phyloP scores from a whole-genome alignment of 2,888 invertebrate species.

The Branchinecta sandiegonensis region DNA sequence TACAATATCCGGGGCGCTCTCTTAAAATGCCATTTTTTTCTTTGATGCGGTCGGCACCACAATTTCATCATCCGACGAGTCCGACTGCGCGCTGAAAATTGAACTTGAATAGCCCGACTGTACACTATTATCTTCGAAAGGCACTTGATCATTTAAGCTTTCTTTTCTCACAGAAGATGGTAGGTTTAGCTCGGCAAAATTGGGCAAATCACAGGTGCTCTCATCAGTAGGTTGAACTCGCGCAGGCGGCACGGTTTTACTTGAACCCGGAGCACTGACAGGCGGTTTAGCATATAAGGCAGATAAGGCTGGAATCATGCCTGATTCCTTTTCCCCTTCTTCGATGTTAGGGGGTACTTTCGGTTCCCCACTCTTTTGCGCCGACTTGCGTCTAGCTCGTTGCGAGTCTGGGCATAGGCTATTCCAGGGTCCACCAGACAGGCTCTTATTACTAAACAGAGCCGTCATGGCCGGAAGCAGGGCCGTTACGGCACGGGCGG shows the following conservation, averaged over 20 bases:
- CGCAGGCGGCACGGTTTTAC: neutral
- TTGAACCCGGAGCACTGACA: neutral
- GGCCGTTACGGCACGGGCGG: neutral
- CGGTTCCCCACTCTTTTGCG: neutral
- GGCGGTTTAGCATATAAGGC: neutral
- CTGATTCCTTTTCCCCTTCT: neutral
- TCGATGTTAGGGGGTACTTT: neutral
- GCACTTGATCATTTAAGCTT: too few species aligned
- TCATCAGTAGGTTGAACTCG: neutral
- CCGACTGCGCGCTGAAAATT: neutral
- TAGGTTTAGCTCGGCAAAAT: neutral
- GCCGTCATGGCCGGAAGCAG: neutral
- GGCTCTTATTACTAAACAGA: neutral
- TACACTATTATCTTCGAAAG: neutral
- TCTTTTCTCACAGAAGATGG: neutral
- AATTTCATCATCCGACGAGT: conserved; percentile 1
- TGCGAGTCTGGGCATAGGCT: too few species aligned
- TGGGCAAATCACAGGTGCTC: neutral
- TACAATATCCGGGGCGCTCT: too few species aligned
- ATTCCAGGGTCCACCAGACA: neutral
- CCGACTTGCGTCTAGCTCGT: neutral
- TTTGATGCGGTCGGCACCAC: conserved; percentile 4
- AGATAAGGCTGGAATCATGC: neutral
- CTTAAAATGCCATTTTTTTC: conserved; percentile 2
- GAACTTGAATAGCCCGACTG: neutral